Percentiles rank a stretch among this genome's conserved stretches.
Evolutionary conservation across 2,888 invertebrate species (phyloP).

Genomic region (Philereme transversata): DNA sequence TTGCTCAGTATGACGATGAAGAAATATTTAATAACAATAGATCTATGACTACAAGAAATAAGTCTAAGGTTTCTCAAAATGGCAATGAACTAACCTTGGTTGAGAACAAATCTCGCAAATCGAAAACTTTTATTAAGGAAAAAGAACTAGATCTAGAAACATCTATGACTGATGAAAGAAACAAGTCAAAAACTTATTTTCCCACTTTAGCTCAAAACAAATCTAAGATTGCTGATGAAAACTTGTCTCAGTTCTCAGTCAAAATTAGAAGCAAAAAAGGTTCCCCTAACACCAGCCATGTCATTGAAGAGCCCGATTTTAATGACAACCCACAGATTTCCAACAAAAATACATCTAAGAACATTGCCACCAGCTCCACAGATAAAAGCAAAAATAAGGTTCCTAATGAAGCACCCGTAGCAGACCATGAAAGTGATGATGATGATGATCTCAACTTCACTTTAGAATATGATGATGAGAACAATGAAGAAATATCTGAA

Average conservation of each 20-base stretch:
- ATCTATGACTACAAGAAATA: conserved; percentile 5
- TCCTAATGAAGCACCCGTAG: conserved; percentile 2
- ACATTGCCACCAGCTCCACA: conserved; percentile 4
- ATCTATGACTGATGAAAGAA: conserved; percentile 4
- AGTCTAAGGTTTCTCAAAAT: conserved; percentile 5
- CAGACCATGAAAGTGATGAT: conserved; percentile 17
- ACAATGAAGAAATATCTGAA: conserved; percentile 15
- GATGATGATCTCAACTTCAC: conserved; percentile 33
- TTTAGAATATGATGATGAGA: conserved; percentile 26
- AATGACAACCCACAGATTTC: neutral
- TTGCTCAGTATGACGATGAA: conserved; percentile 6
- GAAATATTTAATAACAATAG: conserved; percentile 9
- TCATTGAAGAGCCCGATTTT: conserved; percentile 1
- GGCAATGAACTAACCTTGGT: neutral
- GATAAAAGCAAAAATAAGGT: conserved; percentile 4
- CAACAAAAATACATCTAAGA: conserved; percentile 12
- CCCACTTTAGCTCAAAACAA: conserved; percentile 13
- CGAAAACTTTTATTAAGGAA: conserved; percentile 23
- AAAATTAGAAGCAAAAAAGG: conserved; percentile 16
- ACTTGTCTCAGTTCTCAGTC: conserved; percentile 25
- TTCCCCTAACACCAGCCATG: conserved; percentile 12
- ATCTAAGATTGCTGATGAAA: conserved; percentile 20
- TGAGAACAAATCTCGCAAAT: conserved; percentile 19
- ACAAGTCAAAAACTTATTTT: conserved; percentile 2
- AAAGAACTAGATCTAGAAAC: conserved; percentile 11